Evolutionary conservation across 1,140 invertebrate species (phyloP).

Genomic region (Bradysia coprophila): DNA sequence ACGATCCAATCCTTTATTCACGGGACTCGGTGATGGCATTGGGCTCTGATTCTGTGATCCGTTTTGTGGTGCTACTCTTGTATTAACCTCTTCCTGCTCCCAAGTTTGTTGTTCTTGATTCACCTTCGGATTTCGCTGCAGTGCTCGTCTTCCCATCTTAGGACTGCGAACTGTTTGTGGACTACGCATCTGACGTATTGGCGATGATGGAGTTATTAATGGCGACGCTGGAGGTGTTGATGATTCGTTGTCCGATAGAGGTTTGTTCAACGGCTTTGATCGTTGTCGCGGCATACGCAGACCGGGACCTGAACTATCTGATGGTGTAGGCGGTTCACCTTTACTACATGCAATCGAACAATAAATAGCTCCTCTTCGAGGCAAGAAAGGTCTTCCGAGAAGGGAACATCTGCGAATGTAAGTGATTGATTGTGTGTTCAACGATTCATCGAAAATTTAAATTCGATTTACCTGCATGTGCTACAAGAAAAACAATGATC

Average conservation of each 20-base stretch:
- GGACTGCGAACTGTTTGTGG: neutral
- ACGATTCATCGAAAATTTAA: too few relatives aligned
- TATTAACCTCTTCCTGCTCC: neutral
- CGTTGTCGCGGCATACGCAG: conserved; percentile 28
- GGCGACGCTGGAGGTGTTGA: conserved; percentile 22
- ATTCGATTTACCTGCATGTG: too few relatives aligned
- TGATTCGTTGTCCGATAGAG: conserved; percentile 10
- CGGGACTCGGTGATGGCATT: neutral
- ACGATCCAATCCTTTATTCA: neutral
- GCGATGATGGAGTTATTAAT: conserved; percentile 4
- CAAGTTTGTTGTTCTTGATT: neutral
- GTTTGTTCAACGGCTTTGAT: conserved; percentile 17
- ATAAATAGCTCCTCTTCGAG: conserved; percentile 82
- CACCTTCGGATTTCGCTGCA: neutral
- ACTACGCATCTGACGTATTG: neutral
- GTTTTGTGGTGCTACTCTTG: neutral
- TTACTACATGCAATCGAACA: conserved; percentile 87
- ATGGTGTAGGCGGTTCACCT: conserved; percentile 65
- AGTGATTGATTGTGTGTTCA: too few relatives aligned
- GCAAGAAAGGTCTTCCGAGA: conserved; percentile 85
- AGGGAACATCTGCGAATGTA: conserved; percentile 58
- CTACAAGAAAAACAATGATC: too few relatives aligned
- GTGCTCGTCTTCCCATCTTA: neutral
- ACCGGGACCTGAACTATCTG: conserved; percentile 48
- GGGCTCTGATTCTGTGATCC: neutral